A percentile compares a stretch with the other conserved stretches of the same genome.
Evolutionary conservation across 37 sponge, comb jelly and placozoan species (phyloP).

Genomic region (Halichondria panicea): DNA sequence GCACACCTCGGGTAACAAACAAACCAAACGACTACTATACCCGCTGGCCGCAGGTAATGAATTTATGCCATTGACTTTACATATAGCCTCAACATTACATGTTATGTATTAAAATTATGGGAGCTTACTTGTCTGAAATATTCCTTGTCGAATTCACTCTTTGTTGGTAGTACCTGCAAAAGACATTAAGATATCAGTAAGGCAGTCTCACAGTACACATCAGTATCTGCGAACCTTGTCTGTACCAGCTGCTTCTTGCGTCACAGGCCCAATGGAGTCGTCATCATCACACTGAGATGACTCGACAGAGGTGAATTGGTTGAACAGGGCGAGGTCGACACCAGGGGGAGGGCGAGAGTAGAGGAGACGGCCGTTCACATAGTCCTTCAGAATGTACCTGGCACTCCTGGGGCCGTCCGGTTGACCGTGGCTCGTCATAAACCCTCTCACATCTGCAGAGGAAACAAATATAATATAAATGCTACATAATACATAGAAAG

Average conservation of each 20-base stretch:
- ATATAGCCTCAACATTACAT: no score
- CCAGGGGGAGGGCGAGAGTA: slow-evolving; percentile 89
- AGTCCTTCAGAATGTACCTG: slow-evolving; percentile 90
- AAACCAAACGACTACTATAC: no score
- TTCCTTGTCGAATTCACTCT: slow-evolving; percentile 25
- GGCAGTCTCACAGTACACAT: neutral
- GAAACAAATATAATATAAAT: no score
- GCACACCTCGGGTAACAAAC: no score
- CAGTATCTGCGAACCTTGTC: neutral
- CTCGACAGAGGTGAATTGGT: slow-evolving; percentile 10
- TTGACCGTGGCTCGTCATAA: slow-evolving; percentile 80
- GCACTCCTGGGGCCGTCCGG: slow-evolving; percentile 81
- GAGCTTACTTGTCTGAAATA: slow-evolving; percentile 19
- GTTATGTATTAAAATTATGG: no score
- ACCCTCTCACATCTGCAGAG: slow-evolving; percentile 73
- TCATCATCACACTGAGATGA: neutral
- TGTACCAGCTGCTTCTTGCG: neutral
- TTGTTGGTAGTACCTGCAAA: no score
- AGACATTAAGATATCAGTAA: no score
- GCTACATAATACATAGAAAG: neutral
- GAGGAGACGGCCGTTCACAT: slow-evolving; percentile 82
- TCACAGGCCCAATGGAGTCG: neutral
- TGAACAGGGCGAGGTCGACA: slow-evolving; percentile 43
- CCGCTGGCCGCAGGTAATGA: no score
- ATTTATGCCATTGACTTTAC: no score